Evolutionary conservation across 2,113 vertebrate genomes (phyloP), one percentile per base, ranked within the genome.

Genomic region (Epinephelus fuscoguttatus): DNA sequence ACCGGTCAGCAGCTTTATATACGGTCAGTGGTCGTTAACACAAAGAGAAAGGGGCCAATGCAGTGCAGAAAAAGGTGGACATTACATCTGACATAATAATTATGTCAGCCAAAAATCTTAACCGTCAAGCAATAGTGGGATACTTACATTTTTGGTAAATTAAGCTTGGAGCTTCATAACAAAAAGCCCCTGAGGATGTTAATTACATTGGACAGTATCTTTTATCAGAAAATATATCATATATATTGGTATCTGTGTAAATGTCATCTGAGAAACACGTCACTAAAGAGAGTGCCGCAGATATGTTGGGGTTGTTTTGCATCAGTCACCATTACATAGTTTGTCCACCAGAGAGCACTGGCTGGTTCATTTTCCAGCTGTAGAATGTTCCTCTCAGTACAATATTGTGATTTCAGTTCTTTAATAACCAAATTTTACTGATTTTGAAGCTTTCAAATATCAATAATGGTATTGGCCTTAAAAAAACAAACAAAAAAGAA

Each of bases 321-420:
- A 47, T 56, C 5, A 55, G 12, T 42, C 14, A 25, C 11, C 50
- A 61, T 68, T 40, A 13, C 17, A 66, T 13, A 47, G 52, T 61
- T 30, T 86, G 60, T 23, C 78, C 90, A 91, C 75, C 52, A 87
- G 84, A 85, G 69, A 11, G 87, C 7, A 40, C 57, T 74, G 40
- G 2, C 13, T 27, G 1, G 17, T 64, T 69, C 7, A 3, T 40
- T 49, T 40, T 61, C 30, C 7, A 56, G 33, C 18, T 45, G 30
- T 45, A 27, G 61, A 45, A 13, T 23, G 18, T 33, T 33, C 18
- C 14, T 15, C 2, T 60, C 4, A 19, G 37, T 47, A n/a, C 60
- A 66, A 55, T 33, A n/a, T 62, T 0, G 17, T 17, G 4, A 10
- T 60, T 17, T 37, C 9, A n/a, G 3, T 4, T 55, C 3, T 9